Evolutionary conservation across 2,797 vertebrate genomes (phyloP), one percentile per base, ranked within the genome.

Genomic region (Pampus argenteus): DNA sequence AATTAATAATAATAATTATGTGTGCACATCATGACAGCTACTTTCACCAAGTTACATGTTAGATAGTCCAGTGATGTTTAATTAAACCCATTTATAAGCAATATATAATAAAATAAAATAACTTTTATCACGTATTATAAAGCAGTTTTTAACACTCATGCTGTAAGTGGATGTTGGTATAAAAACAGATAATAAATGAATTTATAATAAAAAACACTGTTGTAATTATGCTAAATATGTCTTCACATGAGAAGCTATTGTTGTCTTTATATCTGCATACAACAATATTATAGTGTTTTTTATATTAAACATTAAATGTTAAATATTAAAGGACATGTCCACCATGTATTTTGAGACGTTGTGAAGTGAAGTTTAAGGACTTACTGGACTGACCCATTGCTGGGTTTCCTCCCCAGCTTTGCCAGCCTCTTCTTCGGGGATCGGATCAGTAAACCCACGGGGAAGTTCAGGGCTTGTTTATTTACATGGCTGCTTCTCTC

Each of bases 341-440:
- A 36, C 34, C 34, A 36, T n/a, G n/a, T n/a, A n/a, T n/a, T n/a
- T n/a, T n/a, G n/a, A n/a, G n/a, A n/a, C n/a, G n/a, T n/a, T n/a
- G n/a, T n/a, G n/a, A n/a, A n/a, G 13, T 17, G 38, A 10, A 44
- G 1, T 36, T 36, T 36, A 36, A 1, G 13, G 45, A 92, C 95
- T 95, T 73, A 95, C 94, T 94, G 92, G 23, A 95, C 11, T n/a
- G 94, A 95, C 47, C 95, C 94, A 87, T 93, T 95, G 89, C 94
- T 95, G 61, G 89, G 79, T 70, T 95, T 95, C 87, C 94, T 93
- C 9, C 94, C 92, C 71, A 95, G 88, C 29, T 90, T 92, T 20
- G 88, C 93, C 49, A 95, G 92, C 17, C 91, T 76, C 72, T 80
- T 92, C 84, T 95, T 95, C 0, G 95, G 95, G 1, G 95, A 95